Percentiles rank a stretch among this genome's conserved stretches.
phyloP scores from a whole-genome alignment of 2,888 invertebrate genomes.

The Netelia inedita region DNA sequence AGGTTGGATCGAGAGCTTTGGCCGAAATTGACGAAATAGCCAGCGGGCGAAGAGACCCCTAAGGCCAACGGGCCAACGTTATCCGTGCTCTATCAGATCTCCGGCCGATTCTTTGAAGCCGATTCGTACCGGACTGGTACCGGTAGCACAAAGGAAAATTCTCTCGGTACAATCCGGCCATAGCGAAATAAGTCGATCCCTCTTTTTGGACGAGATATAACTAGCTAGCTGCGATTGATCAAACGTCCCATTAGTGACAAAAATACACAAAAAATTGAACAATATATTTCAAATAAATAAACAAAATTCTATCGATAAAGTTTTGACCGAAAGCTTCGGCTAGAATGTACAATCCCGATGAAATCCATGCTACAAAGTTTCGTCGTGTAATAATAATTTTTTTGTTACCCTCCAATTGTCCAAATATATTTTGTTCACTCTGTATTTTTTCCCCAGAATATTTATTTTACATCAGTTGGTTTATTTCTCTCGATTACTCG shows the following conservation, averaged over 20 bases:
- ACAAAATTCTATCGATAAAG: too few species aligned
- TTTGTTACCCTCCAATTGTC: too few species aligned
- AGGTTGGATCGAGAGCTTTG: conserved; percentile 27
- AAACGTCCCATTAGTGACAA: neutral
- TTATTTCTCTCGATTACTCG: too few species aligned
- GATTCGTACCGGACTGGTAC: neutral
- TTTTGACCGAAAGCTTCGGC: too few species aligned
- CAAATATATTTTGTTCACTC: too few species aligned
- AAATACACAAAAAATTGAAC: neutral
- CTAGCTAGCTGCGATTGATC: neutral
- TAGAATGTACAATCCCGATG: too few species aligned
- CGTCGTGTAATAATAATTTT: too few species aligned
- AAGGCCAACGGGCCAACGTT: neutral
- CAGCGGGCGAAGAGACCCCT: neutral
- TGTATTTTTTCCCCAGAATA: too few species aligned
- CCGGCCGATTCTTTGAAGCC: neutral
- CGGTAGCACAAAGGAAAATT: neutral
- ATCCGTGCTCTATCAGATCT: neutral
- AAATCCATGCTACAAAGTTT: too few species aligned
- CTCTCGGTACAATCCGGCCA: neutral
- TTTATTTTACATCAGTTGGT: too few species aligned
- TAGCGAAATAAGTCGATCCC: neutral
- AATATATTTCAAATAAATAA: too few species aligned
- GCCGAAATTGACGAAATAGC: conserved; percentile 29
- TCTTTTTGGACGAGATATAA: neutral